Evolutionary conservation across 2,888 invertebrate genomes (phyloP), one percentile per base, ranked within the genome.

Genomic region (Acanthopleura granulata): DNA sequence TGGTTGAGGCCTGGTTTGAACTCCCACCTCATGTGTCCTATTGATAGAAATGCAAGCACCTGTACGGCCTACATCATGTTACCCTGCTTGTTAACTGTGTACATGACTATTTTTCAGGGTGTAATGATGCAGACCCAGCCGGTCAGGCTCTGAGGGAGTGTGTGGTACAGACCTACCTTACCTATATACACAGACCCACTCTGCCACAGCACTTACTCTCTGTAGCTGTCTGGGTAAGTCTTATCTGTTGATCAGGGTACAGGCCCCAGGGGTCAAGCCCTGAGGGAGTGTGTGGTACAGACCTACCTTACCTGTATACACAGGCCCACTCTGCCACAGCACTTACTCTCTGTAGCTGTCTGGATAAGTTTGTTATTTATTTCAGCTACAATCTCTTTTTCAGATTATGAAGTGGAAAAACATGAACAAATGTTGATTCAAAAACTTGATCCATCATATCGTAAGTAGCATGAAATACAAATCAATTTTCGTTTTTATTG

Each of bases 351-450:
- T 49, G 70, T 84, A 4, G 71, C 80, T 29, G 72, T 77, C 30
- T 84, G 84, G 84, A 82, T 84, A 81, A 75, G 78, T 75, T 27
- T 62, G n/a, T n/a, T n/a, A n/a, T n/a, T n/a, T n/a, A n/a, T n/a
- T n/a, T n/a, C n/a, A n/a, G n/a, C n/a, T n/a, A n/a, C n/a, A n/a
- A n/a, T n/a, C n/a, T n/a, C n/a, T n/a, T n/a, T n/a, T n/a, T n/a
- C n/a, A n/a, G n/a, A n/a, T n/a, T n/a, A n/a, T n/a, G n/a, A n/a
- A n/a, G n/a, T n/a, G n/a, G n/a, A n/a, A n/a, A n/a, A n/a, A n/a
- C n/a, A n/a, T n/a, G n/a, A n/a, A n/a, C n/a, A n/a, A n/a, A n/a
- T n/a, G n/a, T n/a, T n/a, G n/a, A n/a, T n/a, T n/a, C n/a, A n/a
- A n/a, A n/a, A n/a, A n/a, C n/a, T n/a, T n/a, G n/a, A n/a, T n/a